Evolutionary conservation across 2,113 vertebrate genomes (phyloP).

Genomic region (Girardinichthys multiradiatus): DNA sequence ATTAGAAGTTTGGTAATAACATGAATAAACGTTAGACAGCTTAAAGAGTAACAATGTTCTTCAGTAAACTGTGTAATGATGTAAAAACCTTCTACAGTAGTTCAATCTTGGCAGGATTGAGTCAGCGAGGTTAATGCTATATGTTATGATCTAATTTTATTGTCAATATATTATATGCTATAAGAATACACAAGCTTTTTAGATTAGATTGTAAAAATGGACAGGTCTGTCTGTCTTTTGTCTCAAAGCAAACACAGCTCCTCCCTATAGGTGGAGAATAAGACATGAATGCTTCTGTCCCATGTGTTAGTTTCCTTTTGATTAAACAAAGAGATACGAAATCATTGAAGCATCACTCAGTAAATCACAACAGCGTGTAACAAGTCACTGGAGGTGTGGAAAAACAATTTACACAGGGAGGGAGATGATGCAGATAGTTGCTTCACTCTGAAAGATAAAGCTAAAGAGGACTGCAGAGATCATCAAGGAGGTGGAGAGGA

Average conservation of each 20-base stretch:
- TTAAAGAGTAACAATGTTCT: slow-evolving; percentile 18
- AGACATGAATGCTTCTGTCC: slow-evolving; percentile 27
- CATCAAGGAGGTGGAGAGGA: slow-evolving; percentile 18
- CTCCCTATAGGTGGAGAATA: slow-evolving; percentile 3
- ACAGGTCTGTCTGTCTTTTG: neutral
- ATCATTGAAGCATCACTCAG: slow-evolving; percentile 50
- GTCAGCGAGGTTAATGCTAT: neutral
- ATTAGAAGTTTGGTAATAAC: neutral
- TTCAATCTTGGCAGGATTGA: neutral
- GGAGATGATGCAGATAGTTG: slow-evolving; percentile 62
- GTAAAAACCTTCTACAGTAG: neutral
- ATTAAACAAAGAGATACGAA: slow-evolving; percentile 44
- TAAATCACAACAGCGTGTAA: slow-evolving; percentile 65
- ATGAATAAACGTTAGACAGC: slow-evolving; percentile 10
- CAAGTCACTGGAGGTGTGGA: slow-evolving; percentile 51
- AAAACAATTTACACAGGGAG: slow-evolving; percentile 67
- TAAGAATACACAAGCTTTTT: neutral
- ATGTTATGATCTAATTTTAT: neutral
- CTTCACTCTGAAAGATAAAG: slow-evolving; percentile 57
- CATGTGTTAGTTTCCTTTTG: slow-evolving; percentile 43
- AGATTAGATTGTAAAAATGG: neutral
- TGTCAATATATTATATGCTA: neutral
- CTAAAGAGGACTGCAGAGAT: slow-evolving; percentile 33
- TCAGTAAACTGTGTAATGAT: neutral
- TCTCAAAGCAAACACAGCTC: neutral